Percentiles rank a stretch among this genome's conserved stretches.
Evolutionary conservation across 2,113 vertebrate species (phyloP).

Genomic region (Hyla sarda): DNA sequence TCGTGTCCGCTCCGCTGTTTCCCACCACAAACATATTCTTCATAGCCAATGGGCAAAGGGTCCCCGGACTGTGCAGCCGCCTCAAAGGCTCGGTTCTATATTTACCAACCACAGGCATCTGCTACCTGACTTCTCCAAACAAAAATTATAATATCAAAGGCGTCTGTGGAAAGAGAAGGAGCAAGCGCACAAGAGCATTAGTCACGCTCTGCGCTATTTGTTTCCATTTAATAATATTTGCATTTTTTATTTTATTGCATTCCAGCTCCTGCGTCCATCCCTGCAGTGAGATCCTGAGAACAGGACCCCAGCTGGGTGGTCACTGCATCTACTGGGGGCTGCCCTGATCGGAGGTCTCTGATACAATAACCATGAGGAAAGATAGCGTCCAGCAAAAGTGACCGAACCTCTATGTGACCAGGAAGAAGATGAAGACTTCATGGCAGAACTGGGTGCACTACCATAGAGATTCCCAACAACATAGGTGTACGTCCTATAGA

Average conservation of each 20-base stretch:
- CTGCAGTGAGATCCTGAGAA: neutral
- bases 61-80: slow-evolving; percentile 66
- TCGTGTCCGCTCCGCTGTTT: slow-evolving; percentile 70
- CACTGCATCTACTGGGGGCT: neutral
- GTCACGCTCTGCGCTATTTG: neutral
- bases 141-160: slow-evolving; percentile 68
- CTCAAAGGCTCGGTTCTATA: slow-evolving; percentile 67
- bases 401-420: neutral
- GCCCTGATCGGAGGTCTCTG: neutral
- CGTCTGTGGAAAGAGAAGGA: neutral
- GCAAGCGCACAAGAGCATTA: neutral
- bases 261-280: neutral
- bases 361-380: neutral
- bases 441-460: neutral
- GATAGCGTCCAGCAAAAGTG: neutral
- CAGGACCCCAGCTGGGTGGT: neutral
- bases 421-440: neutral
- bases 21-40: slow-evolving; percentile 74
- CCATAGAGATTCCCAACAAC: neutral
- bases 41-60: slow-evolving; percentile 71
- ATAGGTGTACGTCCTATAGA: neutral
- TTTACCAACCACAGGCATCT: slow-evolving; percentile 63
- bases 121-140: slow-evolving; percentile 58
- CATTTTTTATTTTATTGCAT: neutral
- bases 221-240: slow-evolving; percentile 12